These are phyloP conservation scores for Philereme transversata DNA, from an alignment of 2,888 invertebrate species.

Conservation along the genomic window DNA sequence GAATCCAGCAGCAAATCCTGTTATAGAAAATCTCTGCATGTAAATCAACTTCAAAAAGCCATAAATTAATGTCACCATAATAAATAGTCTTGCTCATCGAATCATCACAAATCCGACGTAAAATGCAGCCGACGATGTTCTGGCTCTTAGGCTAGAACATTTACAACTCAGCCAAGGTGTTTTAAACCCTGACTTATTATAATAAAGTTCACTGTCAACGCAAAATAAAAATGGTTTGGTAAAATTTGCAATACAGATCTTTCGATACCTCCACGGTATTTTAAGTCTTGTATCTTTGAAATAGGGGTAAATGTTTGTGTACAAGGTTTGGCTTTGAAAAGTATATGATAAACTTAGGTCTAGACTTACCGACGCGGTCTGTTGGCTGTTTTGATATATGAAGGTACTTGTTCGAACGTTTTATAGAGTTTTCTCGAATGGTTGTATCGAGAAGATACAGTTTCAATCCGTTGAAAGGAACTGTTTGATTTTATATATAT, in stretches of 20 bases:
- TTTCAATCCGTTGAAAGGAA: conserved; percentile 14
- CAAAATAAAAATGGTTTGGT: conserved; percentile 17
- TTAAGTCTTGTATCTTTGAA: conserved; percentile 4
- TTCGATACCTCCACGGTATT: conserved; percentile 10
- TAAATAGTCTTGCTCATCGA: conserved; percentile 58
- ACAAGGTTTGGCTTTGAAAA: conserved; percentile 16
- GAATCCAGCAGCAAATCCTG: background rate
- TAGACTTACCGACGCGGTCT: conserved; percentile 41
- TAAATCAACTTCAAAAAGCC: conserved; percentile 40
- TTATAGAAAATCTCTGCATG: conserved; percentile 20
- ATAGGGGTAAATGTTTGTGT: conserved; percentile 9
- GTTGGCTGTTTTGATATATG: conserved; percentile 41
- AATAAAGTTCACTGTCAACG: conserved; percentile 8
- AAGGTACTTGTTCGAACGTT: conserved; percentile 36
- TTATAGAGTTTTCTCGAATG: conserved; percentile 33
- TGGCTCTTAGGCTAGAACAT: conserved; percentile 44
- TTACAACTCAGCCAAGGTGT: conserved; percentile 4
- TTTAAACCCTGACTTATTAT: conserved; percentile 8
- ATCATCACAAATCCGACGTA: conserved; percentile 60
- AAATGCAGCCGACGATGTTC: conserved; percentile 61
- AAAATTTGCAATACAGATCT: conserved; percentile 7
- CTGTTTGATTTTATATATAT: conserved; percentile 12
- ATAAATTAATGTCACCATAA: conserved; percentile 56
- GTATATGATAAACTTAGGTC: conserved; percentile 39
- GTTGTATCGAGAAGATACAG: conserved; percentile 26